Evolutionary conservation across 2,888 invertebrate species (phyloP), one percentile per base, ranked within the genome.

Genomic region (Octonoba sinensis): DNA sequence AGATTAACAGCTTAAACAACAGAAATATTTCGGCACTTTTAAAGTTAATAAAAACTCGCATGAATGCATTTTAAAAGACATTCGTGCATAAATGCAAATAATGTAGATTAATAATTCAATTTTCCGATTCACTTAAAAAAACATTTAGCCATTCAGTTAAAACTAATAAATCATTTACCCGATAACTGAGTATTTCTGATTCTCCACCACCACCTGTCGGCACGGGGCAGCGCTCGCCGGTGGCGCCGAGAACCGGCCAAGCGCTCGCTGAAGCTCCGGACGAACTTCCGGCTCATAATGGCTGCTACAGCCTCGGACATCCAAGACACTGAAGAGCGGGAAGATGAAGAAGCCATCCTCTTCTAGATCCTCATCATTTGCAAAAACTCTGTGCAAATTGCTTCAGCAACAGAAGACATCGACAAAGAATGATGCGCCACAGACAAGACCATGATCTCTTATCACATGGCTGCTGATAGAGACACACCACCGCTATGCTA

Each of bases 261-360:
- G 12, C 85, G 69, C 51, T 85, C 85, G 74, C 85, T 85, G 75
- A 85, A 85, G 67, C 85, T 85, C 16, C 85, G 82, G 47, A 85
- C 84, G 51, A 85, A 85, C 64, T 79, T 84, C n/a, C 84, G 79
- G 64, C 84, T 85, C 75, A 85, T 84, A 18, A 85, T 73, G 18
- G 85, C 83, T 4, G 84, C 54, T 57, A 85, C 77, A 13, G 83
- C 85, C 20, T 84, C 85, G 15, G 82, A 82, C 84, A 85, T 84
- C 76, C 81, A 84, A 8, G 73, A 74, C n/a, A 69, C 67, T n/a
- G 70, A 64, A 36, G 79, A 56, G 1, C 59, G 59, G 6, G 47
- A 62, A 4, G 44, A 15, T 11, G 78, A 72, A 47, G 73, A 60
- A 24, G 81, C 81, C 81, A 81, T 81, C 44, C 27, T 60, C 24